Conservation (phyloP, 2,888 invertebrate species). For the Punctoribates punctum region DNA sequence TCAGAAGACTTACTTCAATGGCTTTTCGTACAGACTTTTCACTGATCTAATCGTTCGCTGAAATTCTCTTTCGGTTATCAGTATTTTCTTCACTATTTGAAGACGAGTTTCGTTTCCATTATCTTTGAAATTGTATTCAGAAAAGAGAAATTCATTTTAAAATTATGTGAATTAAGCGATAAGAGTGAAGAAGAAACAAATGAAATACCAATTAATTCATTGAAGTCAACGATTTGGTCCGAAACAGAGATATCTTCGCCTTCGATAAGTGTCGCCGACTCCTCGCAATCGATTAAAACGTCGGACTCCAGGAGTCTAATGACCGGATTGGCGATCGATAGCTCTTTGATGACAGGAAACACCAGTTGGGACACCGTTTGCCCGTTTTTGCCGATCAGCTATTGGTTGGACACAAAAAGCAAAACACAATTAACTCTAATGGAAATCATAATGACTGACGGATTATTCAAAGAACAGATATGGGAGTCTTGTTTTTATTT, state of each 20-base stretch:
- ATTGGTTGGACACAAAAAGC: not conserved
- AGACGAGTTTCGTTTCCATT: conserved; percentile 2
- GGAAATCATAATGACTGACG: too few relatives aligned
- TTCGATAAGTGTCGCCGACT: conserved; percentile 10
- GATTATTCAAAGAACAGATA: too few relatives aligned
- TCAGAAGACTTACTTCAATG: conserved; percentile 28
- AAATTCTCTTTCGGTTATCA: conserved; percentile 13
- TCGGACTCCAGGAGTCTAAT: not conserved
- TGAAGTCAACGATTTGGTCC: not conserved
- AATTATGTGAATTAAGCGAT: not conserved
- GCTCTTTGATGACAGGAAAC: not conserved
- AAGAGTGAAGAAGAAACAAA: not conserved
- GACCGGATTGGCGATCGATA: not conserved
- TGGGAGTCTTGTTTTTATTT: too few relatives aligned
- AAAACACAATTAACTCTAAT: too few relatives aligned
- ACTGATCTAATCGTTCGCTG: not conserved
- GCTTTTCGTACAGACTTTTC: not conserved
- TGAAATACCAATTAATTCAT: not conserved
- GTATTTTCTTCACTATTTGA: not conserved
- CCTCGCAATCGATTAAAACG: not conserved
- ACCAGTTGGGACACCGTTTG: conserved; percentile 15
- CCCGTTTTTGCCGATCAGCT: conserved; percentile 17
- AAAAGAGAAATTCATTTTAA: not conserved
- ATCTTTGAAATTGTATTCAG: not conserved
- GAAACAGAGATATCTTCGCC: conserved; percentile 17